Conservation (phyloP, 2,113 vertebrate species). For the Gymnogyps californianus region DNA sequence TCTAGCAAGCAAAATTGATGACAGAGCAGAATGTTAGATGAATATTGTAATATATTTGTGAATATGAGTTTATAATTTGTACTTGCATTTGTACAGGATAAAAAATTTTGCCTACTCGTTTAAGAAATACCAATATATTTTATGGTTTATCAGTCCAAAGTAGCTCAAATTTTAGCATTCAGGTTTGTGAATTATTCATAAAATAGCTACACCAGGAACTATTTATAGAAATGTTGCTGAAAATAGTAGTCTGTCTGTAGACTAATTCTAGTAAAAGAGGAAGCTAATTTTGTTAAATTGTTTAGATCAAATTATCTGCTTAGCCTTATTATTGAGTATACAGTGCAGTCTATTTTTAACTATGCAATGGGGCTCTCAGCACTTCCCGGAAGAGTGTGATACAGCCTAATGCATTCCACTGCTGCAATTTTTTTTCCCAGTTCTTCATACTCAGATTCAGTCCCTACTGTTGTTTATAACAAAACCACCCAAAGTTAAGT, state of each 20-base stretch:
- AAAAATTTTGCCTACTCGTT: background rate
- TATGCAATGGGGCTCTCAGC: background rate
- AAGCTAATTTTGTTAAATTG: slow-evolving; percentile 4
- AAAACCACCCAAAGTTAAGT: background rate
- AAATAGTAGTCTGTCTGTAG: background rate
- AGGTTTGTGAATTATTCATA: background rate
- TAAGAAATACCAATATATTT: background rate
- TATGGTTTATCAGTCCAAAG: background rate
- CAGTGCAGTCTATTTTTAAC: background rate
- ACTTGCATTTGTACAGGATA: background rate
- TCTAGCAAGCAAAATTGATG: background rate
- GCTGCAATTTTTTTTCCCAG: background rate
- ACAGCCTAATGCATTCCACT: background rate
- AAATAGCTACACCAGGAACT: background rate
- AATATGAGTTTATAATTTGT: background rate
- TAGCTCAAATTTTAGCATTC: background rate
- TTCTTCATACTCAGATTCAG: background rate
- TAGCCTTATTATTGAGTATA: background rate
- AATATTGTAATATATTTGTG: background rate
- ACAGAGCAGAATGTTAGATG: background rate
- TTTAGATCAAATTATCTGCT: background rate
- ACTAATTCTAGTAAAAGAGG: background rate
- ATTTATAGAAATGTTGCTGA: background rate
- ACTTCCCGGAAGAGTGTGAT: background rate
- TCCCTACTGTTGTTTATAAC: background rate